A percentile compares a stretch with the other conserved stretches of the same genome.
Conservation (phyloP, 2,113 vertebrate species). For the Pelecanus crispus region DNA sequence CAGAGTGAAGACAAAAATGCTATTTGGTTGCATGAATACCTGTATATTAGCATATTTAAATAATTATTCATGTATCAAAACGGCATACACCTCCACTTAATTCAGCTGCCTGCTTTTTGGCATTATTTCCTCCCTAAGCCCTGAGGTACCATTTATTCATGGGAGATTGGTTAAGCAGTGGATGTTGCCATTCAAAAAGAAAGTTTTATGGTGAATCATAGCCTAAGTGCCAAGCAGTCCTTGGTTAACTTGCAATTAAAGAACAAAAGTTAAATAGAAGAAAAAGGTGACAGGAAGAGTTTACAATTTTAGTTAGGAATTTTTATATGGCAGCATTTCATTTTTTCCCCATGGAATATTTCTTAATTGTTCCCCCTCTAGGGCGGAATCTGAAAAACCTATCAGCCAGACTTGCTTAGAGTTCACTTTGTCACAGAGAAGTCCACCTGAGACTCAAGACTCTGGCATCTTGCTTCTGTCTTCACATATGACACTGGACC, state of each 20-base stretch:
- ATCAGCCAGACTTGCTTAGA: background rate
- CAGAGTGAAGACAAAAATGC: background rate
- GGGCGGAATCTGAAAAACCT: background rate
- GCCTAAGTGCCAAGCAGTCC: background rate
- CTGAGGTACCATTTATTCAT: background rate
- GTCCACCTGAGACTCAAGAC: background rate
- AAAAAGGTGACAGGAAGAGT: background rate
- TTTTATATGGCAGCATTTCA: background rate
- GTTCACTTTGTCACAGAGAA: background rate
- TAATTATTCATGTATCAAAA: constrained; percentile 7
- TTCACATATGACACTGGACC: background rate
- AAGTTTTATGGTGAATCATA: background rate
- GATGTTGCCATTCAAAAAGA: background rate
- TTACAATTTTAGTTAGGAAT: background rate
- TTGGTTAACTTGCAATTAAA: background rate
- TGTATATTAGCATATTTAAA: background rate
- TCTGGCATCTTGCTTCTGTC: background rate
- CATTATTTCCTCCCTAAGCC: background rate
- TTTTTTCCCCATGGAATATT: background rate
- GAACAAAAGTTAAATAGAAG: background rate
- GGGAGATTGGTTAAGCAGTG: background rate
- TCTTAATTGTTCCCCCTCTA: background rate
- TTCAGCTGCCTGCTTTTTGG: background rate
- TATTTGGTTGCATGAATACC: background rate
- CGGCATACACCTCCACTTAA: background rate